Base-by-base conservation (phyloP, 2,113 vertebrate species). In the Xiphophorus maculatus region DNA sequence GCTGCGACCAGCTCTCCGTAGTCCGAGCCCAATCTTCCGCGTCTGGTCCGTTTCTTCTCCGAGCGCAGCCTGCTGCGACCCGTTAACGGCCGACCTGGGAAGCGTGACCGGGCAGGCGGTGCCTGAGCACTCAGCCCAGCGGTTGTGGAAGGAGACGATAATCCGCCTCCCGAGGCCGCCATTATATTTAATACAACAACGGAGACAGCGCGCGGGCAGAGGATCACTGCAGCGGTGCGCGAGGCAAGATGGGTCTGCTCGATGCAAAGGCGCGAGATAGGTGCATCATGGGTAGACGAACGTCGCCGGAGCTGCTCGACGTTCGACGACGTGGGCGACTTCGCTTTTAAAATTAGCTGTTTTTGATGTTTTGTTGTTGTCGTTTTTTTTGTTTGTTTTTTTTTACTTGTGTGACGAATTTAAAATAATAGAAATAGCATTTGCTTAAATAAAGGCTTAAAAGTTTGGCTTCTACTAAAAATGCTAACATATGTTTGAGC, bases 151-250 rank as follows among this genome's bases (percentile, higher is more conserved):
- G 93, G 93, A 92, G 95, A 91, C 90, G 95, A 76, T 89, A 94
- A 91, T 92, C 93, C 95, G 73, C 92, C 93, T 93, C 94, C 95
- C 88, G 92, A 95, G 92, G 96, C 95, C 96, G 96, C 96, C 96
- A 96, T 96, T 96, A 95, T 96, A 95, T 96, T 94, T 93, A 90
- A 87, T 80, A 89, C 92, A 93, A 95, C 93, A 94, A 92, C 92
- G 91, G 83, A 67, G 79, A 83, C 51, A 61, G 87, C 87, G 83
- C 87, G 83, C 85, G 70, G 79, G 81, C 78, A 69, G 63, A 86
- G 64, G 71, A 30, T 72, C 70, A 87, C 86, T 83, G 85, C 78
- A 77, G 83, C 64, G 77, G 81, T 80, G 17, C 29, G 85, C 87
- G 87, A 90, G 78, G 89, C 88, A 94, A 94, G 93, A 94, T 92